Evolutionary conservation across 2,888 invertebrate species (phyloP), one percentile per base, ranked within the genome.

Genomic region (Onthophagus sagittarius): DNA sequence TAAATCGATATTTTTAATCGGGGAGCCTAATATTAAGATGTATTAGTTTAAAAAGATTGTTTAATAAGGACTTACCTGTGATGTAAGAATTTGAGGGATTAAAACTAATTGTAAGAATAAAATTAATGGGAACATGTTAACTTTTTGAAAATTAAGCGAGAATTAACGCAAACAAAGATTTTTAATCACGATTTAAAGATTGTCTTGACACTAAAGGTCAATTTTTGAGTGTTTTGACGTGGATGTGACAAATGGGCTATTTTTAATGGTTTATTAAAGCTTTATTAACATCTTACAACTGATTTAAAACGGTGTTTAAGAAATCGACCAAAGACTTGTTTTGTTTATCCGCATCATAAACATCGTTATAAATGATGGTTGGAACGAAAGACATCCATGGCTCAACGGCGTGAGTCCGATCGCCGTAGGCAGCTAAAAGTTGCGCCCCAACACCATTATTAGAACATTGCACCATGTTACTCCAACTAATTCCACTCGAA

Each of bases 1-100:
- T 87, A 88, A 13, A 89, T 82, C 0, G 84, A 83, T 0, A 88
- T 84, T 4, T 81, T 80, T 4, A 84, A 65, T 15, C 23, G 23
- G 3, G 67, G 14, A 9, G 31, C 76, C 77, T 78, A 69, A 63
- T 71, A 71, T 14, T 63, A 53, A n/a, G n/a, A n/a, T n/a, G n/a
- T n/a, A n/a, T n/a, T n/a, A n/a, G n/a, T n/a, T n/a, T n/a, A n/a
- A n/a, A n/a, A n/a, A n/a, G n/a, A n/a, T n/a, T n/a, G n/a, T n/a
- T n/a, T n/a, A n/a, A n/a, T 33, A 33, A 33, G 7, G 7, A 33
- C 33, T 7, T 23, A 23, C 23, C 23, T 23, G 23, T 23, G 23
- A 23, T 23, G 3, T 23, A 23, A n/a, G n/a, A n/a, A 3, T 23
- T 23, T 23, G 23, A 2, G 23, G 23, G 23, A 23, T 23, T 23